phyloP scores from a whole-genome alignment of 1,140 invertebrate genomes.

The Drosophila insularis region DNA sequence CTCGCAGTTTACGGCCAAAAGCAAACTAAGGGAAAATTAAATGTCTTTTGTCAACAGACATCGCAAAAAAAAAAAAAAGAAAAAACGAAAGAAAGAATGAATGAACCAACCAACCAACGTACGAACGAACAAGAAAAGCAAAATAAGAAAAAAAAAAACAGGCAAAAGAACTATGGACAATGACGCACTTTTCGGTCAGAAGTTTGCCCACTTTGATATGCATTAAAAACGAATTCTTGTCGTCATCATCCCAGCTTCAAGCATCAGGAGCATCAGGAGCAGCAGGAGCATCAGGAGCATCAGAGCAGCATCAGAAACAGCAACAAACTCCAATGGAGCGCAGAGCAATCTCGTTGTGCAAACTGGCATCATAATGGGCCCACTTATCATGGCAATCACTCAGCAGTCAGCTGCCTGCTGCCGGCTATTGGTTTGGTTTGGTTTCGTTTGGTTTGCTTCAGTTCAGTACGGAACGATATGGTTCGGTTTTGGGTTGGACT shows the following conservation, averaged over 20 bases:
- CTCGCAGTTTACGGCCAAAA: slow-evolving; percentile 45
- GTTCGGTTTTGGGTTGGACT: not conserved
- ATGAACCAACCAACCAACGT: not conserved
- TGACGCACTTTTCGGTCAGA: slow-evolving; percentile 71
- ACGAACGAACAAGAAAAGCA: not conserved
- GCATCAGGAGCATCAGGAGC: not conserved
- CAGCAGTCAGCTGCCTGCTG: slow-evolving; percentile 63
- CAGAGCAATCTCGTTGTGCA: slow-evolving; percentile 68
- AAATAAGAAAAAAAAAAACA: slow-evolving; percentile 38
- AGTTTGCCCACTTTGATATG: slow-evolving; percentile 76
- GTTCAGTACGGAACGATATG: no score
- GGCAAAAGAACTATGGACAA: slow-evolving; percentile 40
- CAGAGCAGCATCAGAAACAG: not conserved
- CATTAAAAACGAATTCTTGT: slow-evolving; percentile 62
- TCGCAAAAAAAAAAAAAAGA: slow-evolving; percentile 36
- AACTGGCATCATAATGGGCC: slow-evolving; percentile 79
- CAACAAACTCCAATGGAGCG: slow-evolving; percentile 60
- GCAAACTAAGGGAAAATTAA: slow-evolving; percentile 72
- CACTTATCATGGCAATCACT: slow-evolving; percentile 81
- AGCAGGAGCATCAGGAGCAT: not conserved
- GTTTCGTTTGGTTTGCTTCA: not conserved
- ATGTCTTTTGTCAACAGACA: slow-evolving; percentile 78
- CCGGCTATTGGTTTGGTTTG: slow-evolving; percentile 27
- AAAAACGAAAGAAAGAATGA: slow-evolving; percentile 10
- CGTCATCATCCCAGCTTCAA: slow-evolving; percentile 10